phyloP scores from a whole-genome alignment of 2,888 invertebrate species.

The Gryllus longicercus region DNA sequence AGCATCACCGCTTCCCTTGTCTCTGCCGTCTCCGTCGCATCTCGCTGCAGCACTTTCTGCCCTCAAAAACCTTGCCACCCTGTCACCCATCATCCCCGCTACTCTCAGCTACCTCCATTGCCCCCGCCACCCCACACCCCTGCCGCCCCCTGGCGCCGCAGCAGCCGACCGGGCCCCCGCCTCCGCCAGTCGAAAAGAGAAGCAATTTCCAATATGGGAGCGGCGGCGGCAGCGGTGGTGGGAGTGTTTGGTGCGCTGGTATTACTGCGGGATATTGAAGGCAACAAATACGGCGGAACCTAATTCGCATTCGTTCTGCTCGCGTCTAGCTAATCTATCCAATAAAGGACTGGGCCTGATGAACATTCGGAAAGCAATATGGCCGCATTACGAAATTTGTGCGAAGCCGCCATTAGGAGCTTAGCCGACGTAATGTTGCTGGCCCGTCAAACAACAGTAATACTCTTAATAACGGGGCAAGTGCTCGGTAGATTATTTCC shows the following conservation, averaged over 20 bases:
- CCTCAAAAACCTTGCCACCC: no score
- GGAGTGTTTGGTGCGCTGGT: not conserved
- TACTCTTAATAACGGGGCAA: not conserved
- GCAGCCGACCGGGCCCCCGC: not conserved
- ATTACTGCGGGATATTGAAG: conserved; percentile 10
- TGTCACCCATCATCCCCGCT: no score
- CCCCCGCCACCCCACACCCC: no score
- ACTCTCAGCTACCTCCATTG: no score
- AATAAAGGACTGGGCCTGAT: conserved; percentile 1
- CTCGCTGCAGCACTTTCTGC: no score
- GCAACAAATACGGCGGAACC: conserved; percentile 17
- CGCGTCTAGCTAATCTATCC: conserved; percentile 8
- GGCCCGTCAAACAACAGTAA: conserved; percentile 1
- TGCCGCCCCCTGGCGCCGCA: not conserved
- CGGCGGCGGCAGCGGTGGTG: not conserved
- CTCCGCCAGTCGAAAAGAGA: not conserved
- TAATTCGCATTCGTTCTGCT: not conserved
- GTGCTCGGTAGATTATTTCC: not conserved
- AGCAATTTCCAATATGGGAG: not conserved
- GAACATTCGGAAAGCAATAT: conserved; percentile 8
- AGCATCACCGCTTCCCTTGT: no score
- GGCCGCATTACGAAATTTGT: not conserved
- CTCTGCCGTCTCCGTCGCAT: no score
- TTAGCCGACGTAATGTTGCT: not conserved
- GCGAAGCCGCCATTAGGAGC: conserved; percentile 2